Evolutionary conservation across 2,113 vertebrate species (phyloP).

Genomic region (Butastur rufipennis): DNA sequence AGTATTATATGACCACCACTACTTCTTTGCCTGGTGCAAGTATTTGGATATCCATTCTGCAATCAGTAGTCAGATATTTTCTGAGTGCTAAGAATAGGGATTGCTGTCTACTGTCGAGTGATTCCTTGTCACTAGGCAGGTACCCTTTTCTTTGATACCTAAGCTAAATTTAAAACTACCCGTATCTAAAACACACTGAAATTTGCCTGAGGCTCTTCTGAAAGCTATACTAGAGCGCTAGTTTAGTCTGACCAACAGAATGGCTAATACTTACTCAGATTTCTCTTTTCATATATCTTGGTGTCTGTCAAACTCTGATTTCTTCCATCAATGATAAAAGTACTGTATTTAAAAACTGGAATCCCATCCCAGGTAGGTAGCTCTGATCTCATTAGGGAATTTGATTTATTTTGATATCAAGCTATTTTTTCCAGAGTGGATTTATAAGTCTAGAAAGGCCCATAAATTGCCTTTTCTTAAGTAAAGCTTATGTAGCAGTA

Average conservation of each 20-base stretch:
- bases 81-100: neutral
- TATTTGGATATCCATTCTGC: neutral
- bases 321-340: neutral
- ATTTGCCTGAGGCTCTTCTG: neutral
- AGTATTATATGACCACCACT: neutral
- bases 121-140: neutral
- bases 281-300: neutral
- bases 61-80: neutral
- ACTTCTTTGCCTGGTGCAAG: neutral
- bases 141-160: neutral
- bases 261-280: neutral
- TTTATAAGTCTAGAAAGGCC: neutral
- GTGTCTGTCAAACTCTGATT: neutral
- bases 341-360: neutral
- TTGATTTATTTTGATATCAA: neutral
- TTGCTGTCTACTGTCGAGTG: neutral
- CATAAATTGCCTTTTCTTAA: neutral
- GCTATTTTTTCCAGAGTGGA: neutral
- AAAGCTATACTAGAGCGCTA: neutral
- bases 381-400: neutral
- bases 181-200: neutral
- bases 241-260: neutral
- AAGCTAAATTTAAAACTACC: neutral
- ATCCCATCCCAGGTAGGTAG: neutral
- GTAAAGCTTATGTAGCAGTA: neutral